A percentile compares a stretch with the other conserved stretches of the same genome.
phyloP scores from a whole-genome alignment of 2,113 vertebrate species.

The Herpetotheres cachinnans region DNA sequence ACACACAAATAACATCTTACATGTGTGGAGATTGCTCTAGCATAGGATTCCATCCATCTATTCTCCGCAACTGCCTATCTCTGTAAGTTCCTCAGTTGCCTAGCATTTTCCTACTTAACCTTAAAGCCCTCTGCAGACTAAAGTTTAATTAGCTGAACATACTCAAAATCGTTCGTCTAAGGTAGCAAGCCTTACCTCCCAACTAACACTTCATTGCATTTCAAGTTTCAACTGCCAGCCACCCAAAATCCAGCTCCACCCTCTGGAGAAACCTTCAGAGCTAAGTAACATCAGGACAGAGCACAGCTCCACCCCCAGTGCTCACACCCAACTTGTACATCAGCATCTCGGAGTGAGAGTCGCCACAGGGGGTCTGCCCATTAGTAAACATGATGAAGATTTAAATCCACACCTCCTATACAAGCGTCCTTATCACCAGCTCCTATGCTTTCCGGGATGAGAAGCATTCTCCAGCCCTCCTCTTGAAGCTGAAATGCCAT shows the following conservation, averaged over 20 bases:
- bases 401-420: neutral
- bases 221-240: neutral
- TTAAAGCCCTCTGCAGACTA: neutral
- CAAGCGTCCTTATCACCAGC: neutral
- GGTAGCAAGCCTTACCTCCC: neutral
- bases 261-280: neutral
- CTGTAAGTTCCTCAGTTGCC: neutral
- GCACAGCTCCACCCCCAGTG: rapidly evolving
- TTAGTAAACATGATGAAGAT: neutral
- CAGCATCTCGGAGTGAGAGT: neutral
- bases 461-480: neutral
- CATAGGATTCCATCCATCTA: neutral
- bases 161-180: neutral
- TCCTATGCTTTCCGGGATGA: neutral
- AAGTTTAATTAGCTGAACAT: neutral
- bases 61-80: neutral
- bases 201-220: neutral
- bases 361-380: neutral
- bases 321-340: neutral
- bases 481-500: neutral
- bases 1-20: neutral
- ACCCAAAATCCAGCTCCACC: neutral
- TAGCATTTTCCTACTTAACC: neutral
- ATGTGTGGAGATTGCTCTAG: neutral
- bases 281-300: neutral